These are phyloP conservation scores for Drosophila putrida DNA, from an alignment of 2,888 invertebrate species.

Conservation along the genomic window DNA sequence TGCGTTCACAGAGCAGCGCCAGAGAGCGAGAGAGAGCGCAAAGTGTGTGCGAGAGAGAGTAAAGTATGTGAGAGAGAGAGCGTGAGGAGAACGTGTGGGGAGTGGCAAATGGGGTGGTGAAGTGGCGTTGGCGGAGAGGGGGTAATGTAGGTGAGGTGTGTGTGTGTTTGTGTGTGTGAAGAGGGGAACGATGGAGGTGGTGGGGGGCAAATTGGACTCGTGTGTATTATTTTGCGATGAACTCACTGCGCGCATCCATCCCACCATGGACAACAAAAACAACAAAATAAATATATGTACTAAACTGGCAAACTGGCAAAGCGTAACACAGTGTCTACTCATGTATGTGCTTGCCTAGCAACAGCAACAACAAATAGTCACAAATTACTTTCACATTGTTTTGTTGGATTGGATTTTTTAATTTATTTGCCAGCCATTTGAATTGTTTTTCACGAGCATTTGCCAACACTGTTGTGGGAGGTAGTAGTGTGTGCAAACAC, in stretches of 20 bases:
- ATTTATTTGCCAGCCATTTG: slow-evolving; percentile 14
- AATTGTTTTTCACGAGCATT: slow-evolving; percentile 39
- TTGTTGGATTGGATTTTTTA: slow-evolving; percentile 6
- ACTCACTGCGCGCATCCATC: slow-evolving; percentile 78
- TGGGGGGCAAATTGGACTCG: slow-evolving; percentile 37
- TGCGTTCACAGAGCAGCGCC: slow-evolving; percentile 62
- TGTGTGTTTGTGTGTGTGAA: background rate
- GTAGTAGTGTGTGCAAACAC: slow-evolving; percentile 37
- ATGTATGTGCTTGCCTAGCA: slow-evolving; percentile 19
- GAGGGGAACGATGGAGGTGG: background rate
- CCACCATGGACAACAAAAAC: slow-evolving; percentile 62
- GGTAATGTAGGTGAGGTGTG: slow-evolving; percentile 14
- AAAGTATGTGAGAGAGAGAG: slow-evolving; percentile 15
- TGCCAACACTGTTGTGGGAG: slow-evolving; percentile 57
- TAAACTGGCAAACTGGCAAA: slow-evolving; percentile 41
- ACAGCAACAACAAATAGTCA: slow-evolving; percentile 38
- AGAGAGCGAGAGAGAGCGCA: slow-evolving; percentile 13
- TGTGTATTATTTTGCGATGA: slow-evolving; percentile 82
- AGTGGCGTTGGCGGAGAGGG: slow-evolving; percentile 50
- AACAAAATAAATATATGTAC: slow-evolving; percentile 32
- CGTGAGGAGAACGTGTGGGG: slow-evolving; percentile 45
- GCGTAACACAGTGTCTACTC: slow-evolving; percentile 46
- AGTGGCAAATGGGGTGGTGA: slow-evolving; percentile 55
- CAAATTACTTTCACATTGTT: slow-evolving; percentile 62
- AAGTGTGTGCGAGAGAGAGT: slow-evolving; percentile 15